Base-by-base conservation (phyloP, 2,113 vertebrate genomes). In the Scartelaos histophorus region DNA sequence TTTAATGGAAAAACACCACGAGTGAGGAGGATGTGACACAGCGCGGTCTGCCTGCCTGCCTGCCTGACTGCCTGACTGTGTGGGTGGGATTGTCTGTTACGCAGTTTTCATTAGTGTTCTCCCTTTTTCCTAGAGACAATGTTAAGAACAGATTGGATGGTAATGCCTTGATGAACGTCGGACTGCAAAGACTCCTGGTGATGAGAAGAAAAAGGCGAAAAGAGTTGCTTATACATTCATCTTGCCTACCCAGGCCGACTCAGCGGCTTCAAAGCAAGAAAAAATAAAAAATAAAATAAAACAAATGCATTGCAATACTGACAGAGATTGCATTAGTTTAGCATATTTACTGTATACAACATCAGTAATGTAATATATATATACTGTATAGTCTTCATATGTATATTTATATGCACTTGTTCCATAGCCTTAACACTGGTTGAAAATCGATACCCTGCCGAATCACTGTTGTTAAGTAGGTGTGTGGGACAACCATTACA, bases 291-390 rank as follows among this genome's bases (percentile, higher is more conserved):
- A 29, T n/a, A 29, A 62, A 46, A 58, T 58, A 58, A 66, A 17
- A 38, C 81, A 83, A 87, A 85, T 85, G 87, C 90, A 78, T 88
- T 83, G 89, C 88, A 57, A 88, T 91, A 86, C 83, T 81, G 90
- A 92, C 86, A 75, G 86, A 87, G 75, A 79, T 90, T 92, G 89
- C 90, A 91, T 90, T 86, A 87, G 82, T 91, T 91, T 93, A 93
- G 92, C 92, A 94, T 94, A 93, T 93, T 92, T 91, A 91, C 90
- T 91, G 89, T 89, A 92, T 91, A 87, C 91, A 93, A 91, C 92
- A 92, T 86, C 70, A 91, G 82, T 91, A 88, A 90, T 92, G 82
- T 90, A 89, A 91, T 90, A 92, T 87, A 80, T 87, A 80, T 67
- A 73, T 78, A 83, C 51, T 54, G 51, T 74, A 76, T 67, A 73